Conservation (phyloP, 2,888 invertebrate species). For the Micoletzkya japonica region DNA sequence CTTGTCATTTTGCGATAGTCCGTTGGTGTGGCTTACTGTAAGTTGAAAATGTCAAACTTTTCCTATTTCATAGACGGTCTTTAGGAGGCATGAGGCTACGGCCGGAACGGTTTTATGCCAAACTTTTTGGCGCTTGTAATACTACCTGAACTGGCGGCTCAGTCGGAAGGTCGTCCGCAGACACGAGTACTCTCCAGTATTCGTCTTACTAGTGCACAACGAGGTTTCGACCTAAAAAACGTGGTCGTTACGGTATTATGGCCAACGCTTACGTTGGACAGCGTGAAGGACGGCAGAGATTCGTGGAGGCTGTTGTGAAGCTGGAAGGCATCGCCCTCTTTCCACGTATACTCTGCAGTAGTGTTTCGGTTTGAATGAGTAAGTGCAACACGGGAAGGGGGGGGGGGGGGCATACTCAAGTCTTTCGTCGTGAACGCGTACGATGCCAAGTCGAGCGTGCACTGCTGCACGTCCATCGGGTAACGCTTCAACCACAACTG, state of each 20-base stretch:
- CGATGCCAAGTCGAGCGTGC: constrained; percentile 30
- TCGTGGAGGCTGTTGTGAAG: constrained; percentile 71
- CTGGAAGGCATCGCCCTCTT: constrained; percentile 85
- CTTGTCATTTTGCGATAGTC: no score
- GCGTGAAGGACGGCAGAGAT: constrained; percentile 84
- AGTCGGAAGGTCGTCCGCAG: constrained; percentile 90
- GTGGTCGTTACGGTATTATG: not conserved
- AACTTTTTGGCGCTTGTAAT: no score
- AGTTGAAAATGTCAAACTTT: no score
- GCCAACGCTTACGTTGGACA: constrained; percentile 74
- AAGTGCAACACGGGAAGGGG: no score
- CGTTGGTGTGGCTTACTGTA: no score
- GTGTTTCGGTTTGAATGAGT: not conserved
- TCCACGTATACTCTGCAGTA: constrained; percentile 76
- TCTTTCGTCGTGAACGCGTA: constrained; percentile 31
- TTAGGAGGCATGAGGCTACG: no score
- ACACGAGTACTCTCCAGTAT: constrained; percentile 93
- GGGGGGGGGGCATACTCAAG: constrained; percentile 23
- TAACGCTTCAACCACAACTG: no score
- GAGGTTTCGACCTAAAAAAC: constrained; percentile 77
- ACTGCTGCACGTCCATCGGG: constrained; percentile 31
- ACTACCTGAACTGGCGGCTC: constrained; percentile 93
- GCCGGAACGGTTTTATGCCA: no score
- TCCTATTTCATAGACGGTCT: no score
- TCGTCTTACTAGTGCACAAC: constrained; percentile 92